phyloP scores from a whole-genome alignment of 2,888 invertebrate genomes.

The Pristionchus fissidentatus region DNA sequence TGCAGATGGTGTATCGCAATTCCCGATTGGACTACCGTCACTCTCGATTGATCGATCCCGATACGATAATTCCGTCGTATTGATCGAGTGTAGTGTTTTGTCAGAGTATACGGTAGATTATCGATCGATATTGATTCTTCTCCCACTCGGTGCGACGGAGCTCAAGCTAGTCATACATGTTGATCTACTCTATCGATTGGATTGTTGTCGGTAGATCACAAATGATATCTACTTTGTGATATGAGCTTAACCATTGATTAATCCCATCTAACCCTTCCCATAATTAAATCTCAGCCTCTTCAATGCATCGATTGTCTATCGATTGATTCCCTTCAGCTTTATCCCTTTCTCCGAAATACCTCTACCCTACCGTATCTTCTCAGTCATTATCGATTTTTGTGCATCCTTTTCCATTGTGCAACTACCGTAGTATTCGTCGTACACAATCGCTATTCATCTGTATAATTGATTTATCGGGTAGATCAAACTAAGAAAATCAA shows the following conservation, averaged over 20 bases:
- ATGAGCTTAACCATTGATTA: constrained; percentile 6
- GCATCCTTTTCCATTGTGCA: not conserved
- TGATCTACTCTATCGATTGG: not conserved
- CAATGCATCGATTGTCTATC: not conserved
- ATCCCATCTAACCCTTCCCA: not conserved
- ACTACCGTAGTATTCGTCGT: constrained; percentile 31
- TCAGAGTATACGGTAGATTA: constrained; percentile 43
- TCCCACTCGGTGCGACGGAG: constrained; percentile 21
- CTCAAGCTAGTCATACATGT: constrained; percentile 30
- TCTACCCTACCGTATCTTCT: constrained; percentile 14
- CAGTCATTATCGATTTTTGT: constrained; percentile 33
- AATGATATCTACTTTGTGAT: not conserved
- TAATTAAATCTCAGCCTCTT: not conserved
- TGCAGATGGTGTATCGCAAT: constrained; percentile 5
- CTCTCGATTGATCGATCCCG: constrained; percentile 48
- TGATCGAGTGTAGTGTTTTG: constrained; percentile 29
- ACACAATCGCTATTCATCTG: constrained; percentile 14
- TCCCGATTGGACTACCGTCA: constrained; percentile 40
- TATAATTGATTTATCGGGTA: constrained; percentile 21
- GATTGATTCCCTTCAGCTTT: constrained; percentile 38
- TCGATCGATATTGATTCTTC: too few relatives aligned
- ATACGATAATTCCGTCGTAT: constrained; percentile 13
- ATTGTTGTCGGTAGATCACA: constrained; percentile 4
- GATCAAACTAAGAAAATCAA: not conserved
- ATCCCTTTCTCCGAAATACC: not conserved